Evolutionary conservation across 2,113 vertebrate species (phyloP).

Genomic region (Platichthys stellatus): DNA sequence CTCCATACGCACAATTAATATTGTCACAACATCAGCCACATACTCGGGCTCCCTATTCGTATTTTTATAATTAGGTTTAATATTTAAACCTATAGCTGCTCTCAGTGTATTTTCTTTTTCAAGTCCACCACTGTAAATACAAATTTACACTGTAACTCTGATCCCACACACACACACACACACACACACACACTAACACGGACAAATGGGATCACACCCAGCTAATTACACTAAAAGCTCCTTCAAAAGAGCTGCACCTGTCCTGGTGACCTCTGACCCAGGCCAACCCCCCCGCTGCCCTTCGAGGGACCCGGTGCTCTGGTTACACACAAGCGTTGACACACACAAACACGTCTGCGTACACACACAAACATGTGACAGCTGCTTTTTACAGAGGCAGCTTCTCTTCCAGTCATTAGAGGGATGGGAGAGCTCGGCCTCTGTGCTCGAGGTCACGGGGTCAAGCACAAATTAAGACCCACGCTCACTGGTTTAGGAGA

Average conservation of each 20-base stretch:
- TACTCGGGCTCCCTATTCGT: too few relatives aligned
- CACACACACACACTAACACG: background rate
- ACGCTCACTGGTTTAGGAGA: background rate
- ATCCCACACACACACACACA: background rate
- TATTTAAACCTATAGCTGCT: too few relatives aligned
- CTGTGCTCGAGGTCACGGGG: constrained; percentile 12
- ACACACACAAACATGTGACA: constrained; percentile 27
- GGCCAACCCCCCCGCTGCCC: constrained; percentile 13
- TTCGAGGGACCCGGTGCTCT: constrained; percentile 39
- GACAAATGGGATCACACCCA: constrained; percentile 28
- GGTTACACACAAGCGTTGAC: constrained; percentile 40
- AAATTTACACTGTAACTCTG: background rate
- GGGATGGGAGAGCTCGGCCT: constrained; percentile 1
- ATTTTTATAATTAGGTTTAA: too few relatives aligned
- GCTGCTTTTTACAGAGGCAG: constrained; percentile 35
- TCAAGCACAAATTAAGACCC: constrained; percentile 30
- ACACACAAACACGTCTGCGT: background rate
- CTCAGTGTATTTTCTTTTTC: too few relatives aligned
- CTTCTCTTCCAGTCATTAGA: constrained; percentile 36
- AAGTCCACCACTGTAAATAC: too few relatives aligned
- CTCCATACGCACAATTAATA: too few relatives aligned
- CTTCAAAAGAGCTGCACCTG: constrained; percentile 36
- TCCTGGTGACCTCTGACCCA: constrained; percentile 64
- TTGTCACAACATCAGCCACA: too few relatives aligned
- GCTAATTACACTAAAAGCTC: constrained; percentile 57